Evolutionary conservation across 2,113 vertebrate species (phyloP).

Genomic region (Lagopus muta): DNA sequence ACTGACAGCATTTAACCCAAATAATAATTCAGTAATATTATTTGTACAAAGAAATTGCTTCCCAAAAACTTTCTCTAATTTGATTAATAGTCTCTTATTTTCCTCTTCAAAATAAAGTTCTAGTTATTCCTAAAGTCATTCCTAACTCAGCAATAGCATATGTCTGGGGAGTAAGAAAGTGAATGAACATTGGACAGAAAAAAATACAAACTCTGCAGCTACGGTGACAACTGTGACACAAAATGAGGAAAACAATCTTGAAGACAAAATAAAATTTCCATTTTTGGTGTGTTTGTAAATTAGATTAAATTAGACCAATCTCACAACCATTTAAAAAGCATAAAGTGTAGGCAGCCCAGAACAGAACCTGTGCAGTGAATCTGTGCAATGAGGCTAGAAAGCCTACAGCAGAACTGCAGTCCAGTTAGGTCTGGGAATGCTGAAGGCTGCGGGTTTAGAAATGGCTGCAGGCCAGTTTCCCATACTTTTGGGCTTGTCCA

Average conservation of each 20-base stretch:
- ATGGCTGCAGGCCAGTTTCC: background rate
- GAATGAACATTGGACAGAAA: background rate
- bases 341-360: fast-evolving
- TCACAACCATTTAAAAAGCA: background rate
- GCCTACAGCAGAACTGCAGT: background rate
- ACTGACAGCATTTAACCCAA: background rate
- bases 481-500: background rate
- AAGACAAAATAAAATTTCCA: background rate
- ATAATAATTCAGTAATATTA: background rate
- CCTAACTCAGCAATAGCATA: fast-evolving
- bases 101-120: background rate
- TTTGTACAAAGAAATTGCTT: background rate
- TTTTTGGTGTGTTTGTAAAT: background rate
- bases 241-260: background rate
- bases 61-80: background rate
- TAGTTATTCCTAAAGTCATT: background rate
- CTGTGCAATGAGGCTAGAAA: background rate
- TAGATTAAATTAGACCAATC: background rate
- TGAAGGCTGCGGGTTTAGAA: background rate
- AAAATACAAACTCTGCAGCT: background rate
- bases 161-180: background rate
- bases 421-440: background rate
- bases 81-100: background rate
- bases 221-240: background rate
- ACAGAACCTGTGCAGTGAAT: background rate